phyloP scores from a whole-genome alignment of 53 echinoderm and acorn worm species.

The Astropecten irregularis region DNA sequence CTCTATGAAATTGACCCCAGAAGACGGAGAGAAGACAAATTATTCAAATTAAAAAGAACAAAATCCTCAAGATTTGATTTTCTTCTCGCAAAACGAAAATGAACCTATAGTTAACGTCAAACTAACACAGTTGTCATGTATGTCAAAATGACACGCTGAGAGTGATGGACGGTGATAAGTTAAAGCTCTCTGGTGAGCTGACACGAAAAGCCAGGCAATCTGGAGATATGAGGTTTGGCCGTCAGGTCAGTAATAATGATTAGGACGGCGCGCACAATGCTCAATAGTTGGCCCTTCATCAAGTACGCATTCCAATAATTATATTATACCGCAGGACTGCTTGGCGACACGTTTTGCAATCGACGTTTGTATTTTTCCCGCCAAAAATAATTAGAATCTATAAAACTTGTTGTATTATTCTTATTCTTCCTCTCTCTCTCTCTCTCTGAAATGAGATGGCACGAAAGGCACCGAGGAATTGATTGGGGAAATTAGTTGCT shows the following conservation, averaged over 20 bases:
- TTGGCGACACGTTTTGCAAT: conserved; percentile 9
- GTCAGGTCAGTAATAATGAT: not conserved
- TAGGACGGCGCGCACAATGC: not conserved
- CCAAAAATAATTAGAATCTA: not conserved
- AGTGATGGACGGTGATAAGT: conserved; percentile 1
- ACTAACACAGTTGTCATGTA: not conserved
- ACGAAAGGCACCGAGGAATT: too few species aligned
- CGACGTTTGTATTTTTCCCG: not conserved
- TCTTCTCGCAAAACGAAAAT: too few species aligned
- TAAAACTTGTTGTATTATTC: too few species aligned
- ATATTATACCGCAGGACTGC: conserved; percentile 21
- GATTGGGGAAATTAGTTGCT: too few species aligned
- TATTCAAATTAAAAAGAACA: too few species aligned
- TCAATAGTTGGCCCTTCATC: not conserved
- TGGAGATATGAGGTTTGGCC: not conserved
- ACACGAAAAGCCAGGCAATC: too few species aligned
- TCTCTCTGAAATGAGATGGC: too few species aligned
- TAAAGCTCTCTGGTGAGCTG: too few species aligned
- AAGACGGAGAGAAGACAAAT: too few species aligned
- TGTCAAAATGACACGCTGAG: not conserved
- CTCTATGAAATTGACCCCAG: too few species aligned
- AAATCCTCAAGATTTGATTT: too few species aligned
- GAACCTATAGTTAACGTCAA: not conserved
- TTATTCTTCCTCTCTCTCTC: too few species aligned
- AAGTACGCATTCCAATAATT: conserved; percentile 3